Conservation (phyloP, 1,140 invertebrate species). For the Heterodera carotae region DNA sequence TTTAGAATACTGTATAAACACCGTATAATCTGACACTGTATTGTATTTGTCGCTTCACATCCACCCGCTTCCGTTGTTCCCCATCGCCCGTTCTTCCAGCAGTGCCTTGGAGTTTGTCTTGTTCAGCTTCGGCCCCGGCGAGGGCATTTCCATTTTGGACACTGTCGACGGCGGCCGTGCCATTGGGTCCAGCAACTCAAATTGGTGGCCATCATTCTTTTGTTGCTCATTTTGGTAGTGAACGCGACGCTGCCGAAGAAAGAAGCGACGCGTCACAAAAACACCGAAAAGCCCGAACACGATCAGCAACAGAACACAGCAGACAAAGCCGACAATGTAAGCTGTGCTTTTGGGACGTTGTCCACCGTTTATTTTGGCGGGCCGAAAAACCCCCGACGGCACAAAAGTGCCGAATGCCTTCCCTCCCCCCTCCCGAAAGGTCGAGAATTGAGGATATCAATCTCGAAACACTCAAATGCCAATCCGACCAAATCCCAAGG, state of each 20-base stretch:
- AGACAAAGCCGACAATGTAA: neutral
- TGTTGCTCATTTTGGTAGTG: neutral
- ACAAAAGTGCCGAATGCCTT: too few species aligned
- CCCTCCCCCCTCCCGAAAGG: too few species aligned
- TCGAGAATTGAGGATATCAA: too few species aligned
- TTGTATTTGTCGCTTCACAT: neutral
- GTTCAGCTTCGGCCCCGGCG: neutral
- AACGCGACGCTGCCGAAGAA: neutral
- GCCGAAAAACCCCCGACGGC: too few species aligned
- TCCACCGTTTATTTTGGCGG: too few species aligned
- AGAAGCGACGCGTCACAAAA: neutral
- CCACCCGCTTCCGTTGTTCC: neutral
- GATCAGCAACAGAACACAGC: neutral
- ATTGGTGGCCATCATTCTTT: neutral
- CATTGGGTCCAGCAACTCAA: neutral
- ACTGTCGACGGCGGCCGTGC: neutral
- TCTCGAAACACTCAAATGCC: too few species aligned
- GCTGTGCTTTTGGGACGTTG: too few species aligned
- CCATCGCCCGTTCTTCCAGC: neutral
- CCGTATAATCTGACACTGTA: too few species aligned
- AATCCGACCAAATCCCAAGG: neutral
- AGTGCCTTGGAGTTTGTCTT: constrained; percentile 72
- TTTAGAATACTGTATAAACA: too few species aligned
- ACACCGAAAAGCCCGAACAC: neutral
- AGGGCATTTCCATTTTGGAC: neutral